A percentile compares a stretch with the other conserved stretches of the same genome.
Conservation (phyloP, 92 coral and sea anemone species). For the Parazoanthus darwini region DNA sequence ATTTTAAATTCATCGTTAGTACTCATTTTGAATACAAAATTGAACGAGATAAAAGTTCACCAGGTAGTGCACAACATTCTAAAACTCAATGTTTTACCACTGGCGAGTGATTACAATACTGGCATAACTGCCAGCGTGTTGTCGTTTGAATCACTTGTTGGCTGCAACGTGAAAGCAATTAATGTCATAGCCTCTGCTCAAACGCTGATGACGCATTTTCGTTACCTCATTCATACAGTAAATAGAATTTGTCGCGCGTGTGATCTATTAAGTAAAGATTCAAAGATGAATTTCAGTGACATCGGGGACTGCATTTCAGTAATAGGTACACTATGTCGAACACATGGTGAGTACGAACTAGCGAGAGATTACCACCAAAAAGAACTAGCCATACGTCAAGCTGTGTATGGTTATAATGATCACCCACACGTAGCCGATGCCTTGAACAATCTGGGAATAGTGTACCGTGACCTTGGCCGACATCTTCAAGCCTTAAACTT, state of each 20-base stretch:
- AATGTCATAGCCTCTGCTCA: neutral
- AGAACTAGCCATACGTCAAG: constrained; percentile 23
- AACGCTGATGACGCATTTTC: constrained; percentile 27
- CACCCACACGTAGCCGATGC: constrained; percentile 23
- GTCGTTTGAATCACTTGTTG: constrained; percentile 1
- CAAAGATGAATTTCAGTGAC: neutral
- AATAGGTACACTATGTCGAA: constrained; percentile 26
- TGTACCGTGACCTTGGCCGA: neutral
- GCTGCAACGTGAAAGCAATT: neutral
- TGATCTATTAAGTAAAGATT: neutral
- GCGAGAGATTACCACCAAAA: constrained; percentile 31
- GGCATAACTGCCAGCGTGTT: neutral
- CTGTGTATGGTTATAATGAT: neutral
- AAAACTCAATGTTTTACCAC: neutral
- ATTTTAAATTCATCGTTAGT: constrained; percentile 36
- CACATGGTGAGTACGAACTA: constrained; percentile 24
- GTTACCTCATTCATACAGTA: neutral
- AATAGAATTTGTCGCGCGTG: neutral
- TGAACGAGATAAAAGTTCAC: constrained; percentile 3
- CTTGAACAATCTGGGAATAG: neutral
- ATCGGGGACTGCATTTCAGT: constrained; percentile 41
- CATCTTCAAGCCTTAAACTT: neutral
- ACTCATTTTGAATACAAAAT: neutral
- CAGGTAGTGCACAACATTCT: constrained; percentile 35
- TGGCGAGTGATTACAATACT: neutral